Evolutionary conservation across 2,888 invertebrate genomes (phyloP), one percentile per base, ranked within the genome.

Genomic region (Aleiodes testaceus): DNA sequence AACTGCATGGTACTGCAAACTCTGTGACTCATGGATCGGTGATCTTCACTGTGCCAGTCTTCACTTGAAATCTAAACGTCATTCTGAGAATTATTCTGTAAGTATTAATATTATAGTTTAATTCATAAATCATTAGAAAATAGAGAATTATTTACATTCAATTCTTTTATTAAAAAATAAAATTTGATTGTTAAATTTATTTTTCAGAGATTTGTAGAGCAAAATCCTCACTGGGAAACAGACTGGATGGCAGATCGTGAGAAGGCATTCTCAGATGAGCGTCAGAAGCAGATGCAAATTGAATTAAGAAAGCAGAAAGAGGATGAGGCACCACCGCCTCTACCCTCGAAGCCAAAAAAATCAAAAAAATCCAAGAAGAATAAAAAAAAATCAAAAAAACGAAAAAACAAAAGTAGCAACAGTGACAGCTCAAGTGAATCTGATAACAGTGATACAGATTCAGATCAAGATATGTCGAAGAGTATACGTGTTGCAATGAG

Each of bases 1-100:
- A 0, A 93, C 94, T 5, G 93, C 95, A 36, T 96, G 96, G 96
- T 96, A 94, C 88, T 96, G 96, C 89, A 95, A 95, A 85, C 89
- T 96, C 74, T 96, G 96, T 82, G 93, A 94, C 84, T 90, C 92
- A 79, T 96, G 96, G 93, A 95, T 96, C 82, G 96, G 96, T 0
- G 96, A 96, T 85, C 89, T 95, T 74, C 95, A 95, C 87, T 95
- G 96, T 85, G 96, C 96, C 0, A 95, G 95, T 9, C 91, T 94
- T 1, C 96, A 96, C 88, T 90, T 96, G 73, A 95, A 95, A 85
- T 95, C 94, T 0, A 89, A 92, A 73, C 88, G 90, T 22, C 96
- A 96, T 88, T 92, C 93, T 79, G 93, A 93, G 79, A 94, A 94
- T 85, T 96, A 94, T 84, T 91, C 92, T 73, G 96, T 96, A 85